These are phyloP conservation scores for Cercopithecus diana DNA, from an alignment of 2,797 vertebrate genomes.

Conservation along the genomic window DNA sequence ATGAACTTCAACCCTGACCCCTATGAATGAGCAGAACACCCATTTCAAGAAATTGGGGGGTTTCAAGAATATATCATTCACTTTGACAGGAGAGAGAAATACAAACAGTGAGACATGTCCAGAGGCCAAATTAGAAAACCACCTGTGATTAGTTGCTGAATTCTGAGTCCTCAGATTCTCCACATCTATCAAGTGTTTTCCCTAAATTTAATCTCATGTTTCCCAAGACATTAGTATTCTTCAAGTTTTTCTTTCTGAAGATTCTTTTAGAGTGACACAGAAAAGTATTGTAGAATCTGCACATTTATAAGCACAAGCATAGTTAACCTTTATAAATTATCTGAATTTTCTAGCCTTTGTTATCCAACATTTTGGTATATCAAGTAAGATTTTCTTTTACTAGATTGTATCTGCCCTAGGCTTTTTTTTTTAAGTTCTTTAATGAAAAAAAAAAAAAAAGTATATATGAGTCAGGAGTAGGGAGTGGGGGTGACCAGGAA, in stretches of 20 bases:
- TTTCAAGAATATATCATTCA: background rate
- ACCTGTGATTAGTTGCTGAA: background rate
- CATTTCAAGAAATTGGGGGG: background rate
- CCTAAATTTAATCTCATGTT: background rate
- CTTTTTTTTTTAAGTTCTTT: constrained; percentile 74
- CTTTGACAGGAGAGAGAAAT: background rate
- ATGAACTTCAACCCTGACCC: background rate
- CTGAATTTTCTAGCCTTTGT: background rate
- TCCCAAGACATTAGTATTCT: background rate
- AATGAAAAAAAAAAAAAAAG: constrained; percentile 60
- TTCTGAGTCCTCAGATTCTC: background rate
- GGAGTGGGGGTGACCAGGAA: background rate
- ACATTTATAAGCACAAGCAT: constrained; percentile 71
- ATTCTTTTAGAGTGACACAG: constrained; percentile 31
- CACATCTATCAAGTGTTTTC: background rate
- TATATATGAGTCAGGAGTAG: constrained; percentile 32
- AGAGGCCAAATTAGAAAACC: background rate
- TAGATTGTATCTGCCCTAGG: background rate
- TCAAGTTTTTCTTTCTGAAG: constrained; percentile 59
- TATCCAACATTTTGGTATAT: constrained; percentile 48
- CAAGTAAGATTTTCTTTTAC: background rate
- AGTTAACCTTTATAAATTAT: constrained; percentile 81
- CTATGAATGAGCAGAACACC: background rate
- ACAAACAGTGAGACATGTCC: background rate
- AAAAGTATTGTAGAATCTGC: constrained; percentile 29